phyloP scores from a whole-genome alignment of 2,797 vertebrate species.

The Ibycter americanus region DNA sequence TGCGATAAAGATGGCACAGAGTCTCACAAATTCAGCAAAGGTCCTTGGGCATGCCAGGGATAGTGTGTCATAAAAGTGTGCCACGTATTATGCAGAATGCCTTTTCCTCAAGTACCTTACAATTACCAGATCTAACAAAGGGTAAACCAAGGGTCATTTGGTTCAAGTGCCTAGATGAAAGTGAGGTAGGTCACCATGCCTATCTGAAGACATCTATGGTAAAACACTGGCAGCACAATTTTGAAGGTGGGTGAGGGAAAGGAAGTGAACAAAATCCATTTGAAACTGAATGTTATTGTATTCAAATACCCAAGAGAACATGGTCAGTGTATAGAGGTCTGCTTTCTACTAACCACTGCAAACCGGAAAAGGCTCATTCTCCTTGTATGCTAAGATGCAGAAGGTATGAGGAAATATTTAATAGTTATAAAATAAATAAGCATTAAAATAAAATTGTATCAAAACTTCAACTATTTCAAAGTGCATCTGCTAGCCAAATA shows the following conservation, averaged over 20 bases:
- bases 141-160: background rate
- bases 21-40: background rate
- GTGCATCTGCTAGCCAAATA: background rate
- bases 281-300: background rate
- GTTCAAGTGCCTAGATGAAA: background rate
- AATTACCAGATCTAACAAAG: background rate
- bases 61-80: background rate
- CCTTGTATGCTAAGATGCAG: background rate
- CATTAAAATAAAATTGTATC: background rate
- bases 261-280: background rate
- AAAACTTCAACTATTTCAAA: background rate
- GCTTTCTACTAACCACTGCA: background rate
- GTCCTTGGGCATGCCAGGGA: background rate
- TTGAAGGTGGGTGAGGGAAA: background rate
- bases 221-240: background rate
- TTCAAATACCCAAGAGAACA: background rate
- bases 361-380: background rate
- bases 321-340: background rate
- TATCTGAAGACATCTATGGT: background rate
- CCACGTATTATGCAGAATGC: background rate
- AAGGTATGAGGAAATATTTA: background rate
- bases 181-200: background rate
- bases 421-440: background rate
- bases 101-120: background rate
- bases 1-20: background rate